These are phyloP conservation scores for Drosophila ananassae DNA, from an alignment of 1,140 invertebrate species.

Conservation along the genomic window DNA sequence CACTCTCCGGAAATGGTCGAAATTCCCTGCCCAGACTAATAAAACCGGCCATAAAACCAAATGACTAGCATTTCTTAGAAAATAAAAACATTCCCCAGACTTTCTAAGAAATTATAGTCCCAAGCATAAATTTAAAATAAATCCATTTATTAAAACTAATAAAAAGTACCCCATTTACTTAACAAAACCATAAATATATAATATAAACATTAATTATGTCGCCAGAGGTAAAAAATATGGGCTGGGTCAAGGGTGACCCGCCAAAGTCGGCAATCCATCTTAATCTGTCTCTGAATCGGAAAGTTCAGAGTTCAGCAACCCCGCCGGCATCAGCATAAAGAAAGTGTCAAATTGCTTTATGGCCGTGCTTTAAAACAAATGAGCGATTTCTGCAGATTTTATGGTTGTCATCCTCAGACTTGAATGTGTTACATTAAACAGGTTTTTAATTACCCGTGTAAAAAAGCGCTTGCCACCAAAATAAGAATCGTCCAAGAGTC, in stretches of 20 bases:
- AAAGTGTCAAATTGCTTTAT: slow-evolving; percentile 69
- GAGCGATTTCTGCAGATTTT: slow-evolving; percentile 57
- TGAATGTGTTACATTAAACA: slow-evolving; percentile 61
- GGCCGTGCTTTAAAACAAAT: slow-evolving; percentile 26
- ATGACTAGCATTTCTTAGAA: background rate
- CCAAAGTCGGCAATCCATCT: slow-evolving; percentile 2
- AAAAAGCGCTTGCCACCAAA: slow-evolving; percentile 9
- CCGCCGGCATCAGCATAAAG: slow-evolving; percentile 49
- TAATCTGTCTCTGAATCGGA: slow-evolving; percentile 14
- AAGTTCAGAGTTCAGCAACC: slow-evolving; percentile 66
- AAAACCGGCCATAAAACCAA: background rate
- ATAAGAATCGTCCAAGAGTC: slow-evolving; percentile 18
- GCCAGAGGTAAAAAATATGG: background rate
- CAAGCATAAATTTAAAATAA: too few relatives aligned
- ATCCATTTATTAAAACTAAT: background rate
- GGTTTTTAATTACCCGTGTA: slow-evolving; percentile 60
- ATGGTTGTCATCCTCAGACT: slow-evolving; percentile 33
- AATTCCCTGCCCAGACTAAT: too few relatives aligned
- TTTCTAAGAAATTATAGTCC: background rate
- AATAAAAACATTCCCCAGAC: background rate
- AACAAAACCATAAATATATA: background rate
- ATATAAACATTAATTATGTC: background rate
- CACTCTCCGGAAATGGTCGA: too few relatives aligned
- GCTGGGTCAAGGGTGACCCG: slow-evolving; percentile 29
- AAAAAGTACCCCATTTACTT: background rate